These are phyloP conservation scores for Rhipidura dahli DNA, from an alignment of 2,113 vertebrate genomes.

Conservation along the genomic window DNA sequence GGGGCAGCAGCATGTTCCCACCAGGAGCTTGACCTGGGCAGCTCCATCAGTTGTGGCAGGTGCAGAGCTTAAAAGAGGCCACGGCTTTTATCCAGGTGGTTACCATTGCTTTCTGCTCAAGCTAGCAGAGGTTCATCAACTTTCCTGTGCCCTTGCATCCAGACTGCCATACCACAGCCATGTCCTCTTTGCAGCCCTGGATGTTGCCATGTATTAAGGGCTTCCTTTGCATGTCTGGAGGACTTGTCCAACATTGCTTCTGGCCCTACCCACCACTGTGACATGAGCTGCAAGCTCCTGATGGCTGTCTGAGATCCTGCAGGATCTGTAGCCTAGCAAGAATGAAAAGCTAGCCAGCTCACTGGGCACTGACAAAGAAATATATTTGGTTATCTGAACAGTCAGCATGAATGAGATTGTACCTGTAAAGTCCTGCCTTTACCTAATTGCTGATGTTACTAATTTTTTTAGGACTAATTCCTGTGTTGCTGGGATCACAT, in stretches of 20 bases:
- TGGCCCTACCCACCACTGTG: neutral
- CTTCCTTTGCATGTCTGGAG: neutral
- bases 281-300: neutral
- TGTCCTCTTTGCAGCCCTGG: neutral
- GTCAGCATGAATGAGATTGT: neutral
- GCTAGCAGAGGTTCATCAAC: neutral
- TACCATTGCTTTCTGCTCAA: neutral
- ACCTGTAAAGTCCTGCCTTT: neutral
- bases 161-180: neutral
- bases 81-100: neutral
- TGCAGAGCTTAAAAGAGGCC: neutral
- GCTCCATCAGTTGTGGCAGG: neutral
- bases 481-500: neutral
- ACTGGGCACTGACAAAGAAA: neutral
- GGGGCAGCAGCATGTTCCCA: neutral
- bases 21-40: neutral
- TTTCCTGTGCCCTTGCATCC: neutral
- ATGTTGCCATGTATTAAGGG: neutral
- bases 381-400: neutral
- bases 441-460: neutral
- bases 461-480: neutral
- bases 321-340: neutral
- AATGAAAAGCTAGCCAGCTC: neutral
- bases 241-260: fast-evolving
- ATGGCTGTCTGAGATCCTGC: neutral